Base-by-base conservation (phyloP, 2,888 invertebrate genomes). In the Rotaria macrura region DNA sequence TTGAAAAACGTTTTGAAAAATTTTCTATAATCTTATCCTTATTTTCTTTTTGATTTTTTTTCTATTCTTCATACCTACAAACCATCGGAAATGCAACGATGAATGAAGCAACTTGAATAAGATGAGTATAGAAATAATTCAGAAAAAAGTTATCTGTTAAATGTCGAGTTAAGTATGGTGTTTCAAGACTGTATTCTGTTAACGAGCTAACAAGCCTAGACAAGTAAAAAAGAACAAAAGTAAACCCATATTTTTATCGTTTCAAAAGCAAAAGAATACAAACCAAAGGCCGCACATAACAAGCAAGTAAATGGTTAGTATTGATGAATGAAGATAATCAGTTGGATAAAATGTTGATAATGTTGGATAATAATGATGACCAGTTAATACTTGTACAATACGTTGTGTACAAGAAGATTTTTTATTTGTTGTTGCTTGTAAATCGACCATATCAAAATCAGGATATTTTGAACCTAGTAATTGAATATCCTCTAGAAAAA, bases 391-490 rank as follows among this genome's bases (percentile, higher is more conserved):
- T 43, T 79, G 40, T 43, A 34, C 23, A n/a, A 79, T 40, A 79
- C 43, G 43, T 43, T 79, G 79, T 34, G 65, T 14, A 9, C 23
- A 43, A 12, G 43, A 43, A n/a, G 3, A 43, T 25, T 79, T 43
- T 43, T 79, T 79, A 43, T 5, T 25, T 25, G 79, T 43, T 86
- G 84, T 52, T 38, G 74, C 74, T 34, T 84, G 86, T 57, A 86
- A 57, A 52, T 86, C 86, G 34, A 84, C 84, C 86, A 86, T 86
- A 57, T 86, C 86, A 43, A 86, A 72, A 72, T 86, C 84, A 3
- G 86, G 86, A 86, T 86, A 86, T 43, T 86, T 86, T 86, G 49
- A 84, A n/a, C 86, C 86, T 10, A 86, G 49, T 14, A 43, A 49
- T 14, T 74, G 74, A 12, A 86, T 65, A 83, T 86, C 86, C 43